Evolutionary conservation across 1,140 invertebrate genomes (phyloP), one percentile per base, ranked within the genome.

Genomic region (Drosophila pseudoananassae): DNA sequence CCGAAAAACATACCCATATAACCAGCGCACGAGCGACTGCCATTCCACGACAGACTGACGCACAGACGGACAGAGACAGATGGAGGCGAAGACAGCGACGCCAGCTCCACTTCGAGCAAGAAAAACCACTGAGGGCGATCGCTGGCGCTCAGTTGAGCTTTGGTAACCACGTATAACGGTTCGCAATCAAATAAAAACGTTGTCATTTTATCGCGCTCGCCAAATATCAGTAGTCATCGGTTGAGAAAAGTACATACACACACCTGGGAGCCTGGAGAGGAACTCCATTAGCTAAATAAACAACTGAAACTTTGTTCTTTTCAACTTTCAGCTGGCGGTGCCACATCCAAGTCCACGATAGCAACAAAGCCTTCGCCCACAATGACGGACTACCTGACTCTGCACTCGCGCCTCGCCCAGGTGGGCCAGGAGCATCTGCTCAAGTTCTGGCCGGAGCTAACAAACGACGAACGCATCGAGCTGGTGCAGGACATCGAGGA

Each of bases 381-480:
- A 46, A 92, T 92, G 91, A 79, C 87, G 47, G 87, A 87, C 54
- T 78, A 87, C 82, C 92, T 92, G 63, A 81, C 70, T 45, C 71
- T 94, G 50, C 77, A 90, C 20, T 70, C 80, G 51, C 85, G 90
- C n/a, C 78, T 94, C 15, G 74, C 77, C 29, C 90, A 92, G 65
- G 92, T 93, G 72, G 92, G 93, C 59, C 98, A 99, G 93, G 94
- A 96, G 55, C 98, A 99, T 92, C 92, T 99, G 60, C 90, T 99
- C 6, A 93, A 95, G 78, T 99, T 97, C 92, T 98, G 96, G 96
- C 93, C 95, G 63, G 93, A 95, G 65, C 87, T 99, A 2, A 93
- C 92, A 17, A 93, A 95, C 5, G 92, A 94, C 47, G 94, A 98
- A 79, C 94, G 94, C 65, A 79, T 93, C 33, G 79, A 92, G 23